A percentile compares a stretch with the other conserved stretches of the same genome.
Evolutionary conservation across 2,113 vertebrate genomes (phyloP).

Genomic region (Cervus canadensis): DNA sequence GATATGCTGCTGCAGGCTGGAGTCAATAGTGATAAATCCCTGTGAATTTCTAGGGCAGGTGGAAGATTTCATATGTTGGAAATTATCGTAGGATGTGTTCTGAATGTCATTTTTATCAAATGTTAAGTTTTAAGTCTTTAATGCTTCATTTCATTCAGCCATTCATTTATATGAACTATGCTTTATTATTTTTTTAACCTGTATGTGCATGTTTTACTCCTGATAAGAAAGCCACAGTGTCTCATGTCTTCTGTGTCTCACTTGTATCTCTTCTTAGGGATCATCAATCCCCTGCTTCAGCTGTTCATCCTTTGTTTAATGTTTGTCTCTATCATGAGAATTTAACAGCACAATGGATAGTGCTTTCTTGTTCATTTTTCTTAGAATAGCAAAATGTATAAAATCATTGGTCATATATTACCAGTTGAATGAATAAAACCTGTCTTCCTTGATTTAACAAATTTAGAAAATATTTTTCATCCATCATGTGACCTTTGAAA

Average conservation of each 20-base stretch:
- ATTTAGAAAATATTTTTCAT: not conserved
- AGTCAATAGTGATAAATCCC: not conserved
- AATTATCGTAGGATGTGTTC: not conserved
- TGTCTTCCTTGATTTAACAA: not conserved
- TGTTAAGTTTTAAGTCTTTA: conserved; percentile 5
- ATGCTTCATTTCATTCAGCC: not conserved
- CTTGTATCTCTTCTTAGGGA: not conserved
- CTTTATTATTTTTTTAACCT: not conserved
- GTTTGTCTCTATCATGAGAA: not conserved
- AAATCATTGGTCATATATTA: not conserved
- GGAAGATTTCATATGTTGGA: not conserved
- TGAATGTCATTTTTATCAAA: conserved; percentile 41
- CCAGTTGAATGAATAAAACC: not conserved
- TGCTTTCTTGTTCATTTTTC: not conserved
- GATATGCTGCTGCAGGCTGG: not conserved
- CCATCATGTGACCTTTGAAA: not conserved
- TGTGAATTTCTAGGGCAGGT: not conserved
- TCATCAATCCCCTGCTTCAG: fast-evolving
- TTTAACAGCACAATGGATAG: not conserved
- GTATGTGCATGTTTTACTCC: not conserved
- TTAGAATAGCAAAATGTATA: not conserved
- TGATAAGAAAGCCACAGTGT: not conserved
- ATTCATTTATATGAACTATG: not conserved
- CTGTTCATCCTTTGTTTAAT: not conserved
- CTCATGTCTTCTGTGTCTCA: not conserved